Conservation (phyloP, 2,888 invertebrate species). For the Kuschelorhynchus macadamiae region DNA sequence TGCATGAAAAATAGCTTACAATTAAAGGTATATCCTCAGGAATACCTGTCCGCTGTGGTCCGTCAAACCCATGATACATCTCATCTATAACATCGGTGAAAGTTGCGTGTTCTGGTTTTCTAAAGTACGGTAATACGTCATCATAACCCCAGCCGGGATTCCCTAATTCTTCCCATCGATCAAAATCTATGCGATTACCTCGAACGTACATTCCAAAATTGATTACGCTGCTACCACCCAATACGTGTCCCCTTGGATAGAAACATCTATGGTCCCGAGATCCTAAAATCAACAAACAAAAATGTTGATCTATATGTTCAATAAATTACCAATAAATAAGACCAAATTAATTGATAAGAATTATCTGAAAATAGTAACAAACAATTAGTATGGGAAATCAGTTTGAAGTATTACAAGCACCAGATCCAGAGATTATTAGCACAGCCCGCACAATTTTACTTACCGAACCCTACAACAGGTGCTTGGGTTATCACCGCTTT, state of each 20-base stretch:
- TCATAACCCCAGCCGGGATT: slow-evolving; percentile 39
- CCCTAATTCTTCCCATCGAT: slow-evolving; percentile 77
- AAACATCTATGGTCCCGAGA: slow-evolving; percentile 70
- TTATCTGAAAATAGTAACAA: too few species aligned
- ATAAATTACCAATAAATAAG: too few species aligned
- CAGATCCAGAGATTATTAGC: too few species aligned
- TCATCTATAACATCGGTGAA: slow-evolving; percentile 23
- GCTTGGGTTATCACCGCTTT: too few species aligned
- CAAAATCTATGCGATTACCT: slow-evolving; percentile 86
- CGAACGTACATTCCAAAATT: slow-evolving; percentile 90
- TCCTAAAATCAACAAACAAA: slow-evolving; percentile 34
- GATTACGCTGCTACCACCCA: slow-evolving; percentile 86
- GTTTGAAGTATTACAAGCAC: too few species aligned
- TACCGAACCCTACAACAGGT: too few species aligned
- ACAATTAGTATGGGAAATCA: too few species aligned
- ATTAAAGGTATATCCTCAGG: slow-evolving; percentile 29
- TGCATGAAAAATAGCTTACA: too few species aligned
- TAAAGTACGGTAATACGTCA: slow-evolving; percentile 28
- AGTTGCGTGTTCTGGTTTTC: slow-evolving; percentile 35
- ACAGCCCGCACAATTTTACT: too few species aligned
- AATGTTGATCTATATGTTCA: too few species aligned
- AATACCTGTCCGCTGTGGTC: slow-evolving; percentile 27
- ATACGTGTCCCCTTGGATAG: slow-evolving; percentile 73
- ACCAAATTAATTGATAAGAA: too few species aligned
- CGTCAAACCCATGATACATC: slow-evolving; percentile 31